A percentile compares a stretch with the other conserved stretches of the same genome.
These are phyloP conservation scores for Agriopis marginaria DNA, from an alignment of 2,888 invertebrate species.

Conservation along the genomic window DNA sequence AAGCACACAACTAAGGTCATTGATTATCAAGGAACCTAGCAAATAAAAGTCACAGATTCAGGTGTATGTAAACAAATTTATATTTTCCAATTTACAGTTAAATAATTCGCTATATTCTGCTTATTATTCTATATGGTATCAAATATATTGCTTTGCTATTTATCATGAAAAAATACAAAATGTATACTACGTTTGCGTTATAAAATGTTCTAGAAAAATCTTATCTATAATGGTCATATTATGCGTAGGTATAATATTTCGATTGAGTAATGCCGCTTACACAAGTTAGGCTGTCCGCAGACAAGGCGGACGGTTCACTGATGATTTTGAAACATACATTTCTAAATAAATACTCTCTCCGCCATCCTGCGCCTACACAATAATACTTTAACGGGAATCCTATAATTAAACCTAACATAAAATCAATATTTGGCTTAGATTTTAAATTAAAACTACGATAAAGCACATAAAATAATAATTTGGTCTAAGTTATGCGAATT, in stretches of 20 bases:
- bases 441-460: constrained; percentile 83
- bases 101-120: constrained; percentile 72
- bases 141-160: constrained; percentile 83
- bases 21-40: constrained; percentile 22
- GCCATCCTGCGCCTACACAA: constrained; percentile 69
- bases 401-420: constrained; percentile 78
- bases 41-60: constrained; percentile 64
- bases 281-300: constrained; percentile 44
- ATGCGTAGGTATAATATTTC: constrained; percentile 72
- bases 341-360: constrained; percentile 81
- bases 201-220: constrained; percentile 80
- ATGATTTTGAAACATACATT: constrained; percentile 51
- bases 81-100: constrained; percentile 77
- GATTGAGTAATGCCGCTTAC: constrained; percentile 65
- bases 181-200: constrained; percentile 75
- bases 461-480: constrained; percentile 85
- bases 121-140: constrained; percentile 74
- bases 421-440: constrained; percentile 86
- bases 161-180: constrained; percentile 84
- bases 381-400: constrained; percentile 82
- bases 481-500: constrained; percentile 85
- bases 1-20: constrained; percentile 15
- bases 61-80: constrained; percentile 84
- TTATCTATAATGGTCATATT: constrained; percentile 79
- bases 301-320: constrained; percentile 42